phyloP scores from a whole-genome alignment of 2,113 vertebrate genomes.

The Dipodomys stephensi region DNA sequence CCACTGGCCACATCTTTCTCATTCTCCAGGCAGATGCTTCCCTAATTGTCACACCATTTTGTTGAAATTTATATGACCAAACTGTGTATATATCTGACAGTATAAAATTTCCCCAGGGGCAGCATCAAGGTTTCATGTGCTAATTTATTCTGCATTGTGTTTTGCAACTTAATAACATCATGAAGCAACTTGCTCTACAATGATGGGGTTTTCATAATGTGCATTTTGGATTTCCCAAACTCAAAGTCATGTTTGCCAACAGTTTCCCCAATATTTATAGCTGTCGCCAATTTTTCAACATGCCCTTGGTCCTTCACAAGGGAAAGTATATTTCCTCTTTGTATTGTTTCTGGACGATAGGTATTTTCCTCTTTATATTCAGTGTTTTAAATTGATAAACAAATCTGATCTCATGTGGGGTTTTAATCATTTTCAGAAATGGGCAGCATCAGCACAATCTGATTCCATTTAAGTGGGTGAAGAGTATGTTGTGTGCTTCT shows the following conservation, averaged over 20 bases:
- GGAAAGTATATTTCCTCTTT: neutral
- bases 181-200: slow-evolving; percentile 19
- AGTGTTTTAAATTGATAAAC: neutral
- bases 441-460: neutral
- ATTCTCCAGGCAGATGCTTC: neutral
- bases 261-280: neutral
- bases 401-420: neutral
- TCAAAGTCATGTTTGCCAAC: slow-evolving; percentile 4
- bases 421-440: slow-evolving; percentile 48
- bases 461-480: neutral
- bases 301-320: neutral
- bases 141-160: slow-evolving; percentile 31
- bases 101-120: slow-evolving; percentile 37
- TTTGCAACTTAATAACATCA: slow-evolving; percentile 37
- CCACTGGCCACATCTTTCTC: neutral
- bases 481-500: neutral
- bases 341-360: neutral
- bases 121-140: slow-evolving; percentile 7
- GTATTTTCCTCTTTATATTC: neutral
- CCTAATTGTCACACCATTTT: neutral
- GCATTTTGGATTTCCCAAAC: slow-evolving; percentile 62
- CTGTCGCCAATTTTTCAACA: neutral
- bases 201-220: slow-evolving; percentile 51
- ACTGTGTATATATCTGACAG: slow-evolving; percentile 23
- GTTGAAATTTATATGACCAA: slow-evolving; percentile 5